These are phyloP conservation scores for Anastatus disparis DNA, from an alignment of 1,140 invertebrate species.

Conservation along the genomic window DNA sequence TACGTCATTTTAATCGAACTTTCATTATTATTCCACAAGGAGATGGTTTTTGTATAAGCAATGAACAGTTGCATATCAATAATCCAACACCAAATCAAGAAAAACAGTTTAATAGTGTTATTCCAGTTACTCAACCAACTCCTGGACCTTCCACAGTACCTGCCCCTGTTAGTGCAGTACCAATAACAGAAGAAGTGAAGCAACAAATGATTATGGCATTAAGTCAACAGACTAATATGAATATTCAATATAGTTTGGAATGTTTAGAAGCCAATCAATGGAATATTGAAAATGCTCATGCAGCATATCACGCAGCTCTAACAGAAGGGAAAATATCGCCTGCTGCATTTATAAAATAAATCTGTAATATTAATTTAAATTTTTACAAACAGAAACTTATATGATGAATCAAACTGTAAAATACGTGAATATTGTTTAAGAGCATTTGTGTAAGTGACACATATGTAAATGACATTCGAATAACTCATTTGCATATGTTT, in stretches of 20 bases:
- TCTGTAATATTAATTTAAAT: conserved; percentile 28
- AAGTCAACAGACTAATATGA: conserved; percentile 84
- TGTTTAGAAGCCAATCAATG: conserved; percentile 88
- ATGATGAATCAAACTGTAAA: conserved; percentile 28
- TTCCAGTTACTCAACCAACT: conserved; percentile 44
- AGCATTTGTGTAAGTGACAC: background rate
- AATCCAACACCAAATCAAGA: conserved; percentile 79
- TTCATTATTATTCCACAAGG: conserved; percentile 84
- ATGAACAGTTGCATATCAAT: conserved; percentile 83
- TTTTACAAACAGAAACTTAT: conserved; percentile 29
- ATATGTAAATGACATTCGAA: too few species aligned
- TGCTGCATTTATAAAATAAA: conserved; percentile 80
- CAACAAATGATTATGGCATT: conserved; percentile 79
- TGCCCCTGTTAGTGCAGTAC: conserved; percentile 18
- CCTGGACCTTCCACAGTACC: conserved; percentile 44
- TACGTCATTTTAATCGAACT: conserved; percentile 83
- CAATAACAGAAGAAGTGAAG: conserved; percentile 67
- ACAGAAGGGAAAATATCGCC: conserved; percentile 80
- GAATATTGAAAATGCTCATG: conserved; percentile 80
- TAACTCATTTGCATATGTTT: conserved; percentile 6
- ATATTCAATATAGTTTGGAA: conserved; percentile 82
- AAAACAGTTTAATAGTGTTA: conserved; percentile 59
- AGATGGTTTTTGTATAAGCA: conserved; percentile 83
- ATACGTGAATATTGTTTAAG: conserved; percentile 25
- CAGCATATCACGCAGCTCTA: conserved; percentile 82